Base-by-base conservation (phyloP, 2,888 invertebrate species). In the Drosophila infuscata region DNA sequence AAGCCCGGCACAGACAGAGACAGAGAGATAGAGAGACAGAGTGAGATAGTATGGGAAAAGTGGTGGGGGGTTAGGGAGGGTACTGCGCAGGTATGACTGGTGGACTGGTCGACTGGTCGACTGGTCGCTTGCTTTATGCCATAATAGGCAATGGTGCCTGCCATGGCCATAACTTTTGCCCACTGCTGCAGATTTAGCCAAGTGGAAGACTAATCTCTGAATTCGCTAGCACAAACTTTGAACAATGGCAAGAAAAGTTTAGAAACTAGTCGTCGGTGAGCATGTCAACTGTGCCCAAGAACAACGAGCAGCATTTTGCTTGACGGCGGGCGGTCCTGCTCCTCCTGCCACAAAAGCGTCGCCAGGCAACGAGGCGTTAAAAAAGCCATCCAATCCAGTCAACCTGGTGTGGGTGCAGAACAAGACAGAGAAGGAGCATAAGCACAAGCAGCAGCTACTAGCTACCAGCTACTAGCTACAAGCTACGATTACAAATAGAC, bases 191-290 rank as follows among this genome's bases (percentile, higher is more conserved):
- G 85, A 90, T 69, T 91, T 87, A 91, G 79, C 90, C 80, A 90
- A 91, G 91, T 85, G 90, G 82, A 90, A 90, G 87, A 88, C 91
- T 90, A 90, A 91, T 90, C 86, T 87, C 81, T 73, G 83, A 83
- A 88, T 86, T 88, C 79, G 66, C 73, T 77, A 81, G 81, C 79
- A 74, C 56, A 35, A 86, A 89, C 79, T 90, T 86, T 83, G 81
- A 88, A 86, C 86, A 86, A 86, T 86, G 88, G 69, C 70, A 79
- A 75, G 83, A 74, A 89, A 89, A 88, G 75, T 84, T 88, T 80
- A 75, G 79, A 76, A 85, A 88, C 90, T 88, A 83, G 88, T 75
- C 72, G 76, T 79, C 75, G 88, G 82, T 79, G 83, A 81, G 90
- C 81, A 86, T 88, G 86, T 86, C 90, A 88, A 88, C 83, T 86